phyloP scores from a whole-genome alignment of 2,113 vertebrate species.

The Marmota flaviventris region DNA sequence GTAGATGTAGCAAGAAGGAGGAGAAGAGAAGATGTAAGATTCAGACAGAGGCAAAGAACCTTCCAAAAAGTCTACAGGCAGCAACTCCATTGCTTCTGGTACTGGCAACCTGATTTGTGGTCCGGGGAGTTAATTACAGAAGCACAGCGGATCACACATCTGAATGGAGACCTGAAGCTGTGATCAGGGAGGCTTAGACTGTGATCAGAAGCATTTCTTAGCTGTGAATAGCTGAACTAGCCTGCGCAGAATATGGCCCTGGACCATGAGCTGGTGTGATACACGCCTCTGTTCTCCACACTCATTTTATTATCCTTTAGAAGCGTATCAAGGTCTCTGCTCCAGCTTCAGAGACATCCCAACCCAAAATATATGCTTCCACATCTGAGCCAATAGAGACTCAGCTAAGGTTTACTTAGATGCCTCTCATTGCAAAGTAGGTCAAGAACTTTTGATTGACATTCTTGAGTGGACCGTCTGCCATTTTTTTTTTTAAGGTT shows the following conservation, averaged over 20 bases:
- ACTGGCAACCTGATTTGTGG: not conserved
- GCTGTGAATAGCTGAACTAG: not conserved
- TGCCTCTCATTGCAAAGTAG: constrained; percentile 16
- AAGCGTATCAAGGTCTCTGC: not conserved
- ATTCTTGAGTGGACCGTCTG: not conserved
- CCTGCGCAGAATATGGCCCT: not conserved
- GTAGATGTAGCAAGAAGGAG: not conserved
- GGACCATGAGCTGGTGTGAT: not conserved
- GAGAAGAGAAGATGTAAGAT: not conserved
- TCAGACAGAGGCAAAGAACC: not conserved
- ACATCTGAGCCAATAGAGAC: not conserved
- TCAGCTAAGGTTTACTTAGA: not conserved
- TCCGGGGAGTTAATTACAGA: not conserved
- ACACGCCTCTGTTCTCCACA: not conserved
- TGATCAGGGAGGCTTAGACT: not conserved
- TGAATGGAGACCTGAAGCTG: not conserved
- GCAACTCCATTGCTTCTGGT: not conserved
- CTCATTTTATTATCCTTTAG: not conserved
- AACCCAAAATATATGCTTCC: not conserved
- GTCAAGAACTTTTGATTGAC: not conserved
- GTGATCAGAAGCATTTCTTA: not conserved
- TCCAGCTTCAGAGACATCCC: not conserved
- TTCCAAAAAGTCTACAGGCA: not conserved
- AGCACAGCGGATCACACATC: not conserved
- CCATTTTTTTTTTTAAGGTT: not conserved